Evolutionary conservation across 1,140 invertebrate genomes (phyloP).

Genomic region (Gryon sp.): DNA sequence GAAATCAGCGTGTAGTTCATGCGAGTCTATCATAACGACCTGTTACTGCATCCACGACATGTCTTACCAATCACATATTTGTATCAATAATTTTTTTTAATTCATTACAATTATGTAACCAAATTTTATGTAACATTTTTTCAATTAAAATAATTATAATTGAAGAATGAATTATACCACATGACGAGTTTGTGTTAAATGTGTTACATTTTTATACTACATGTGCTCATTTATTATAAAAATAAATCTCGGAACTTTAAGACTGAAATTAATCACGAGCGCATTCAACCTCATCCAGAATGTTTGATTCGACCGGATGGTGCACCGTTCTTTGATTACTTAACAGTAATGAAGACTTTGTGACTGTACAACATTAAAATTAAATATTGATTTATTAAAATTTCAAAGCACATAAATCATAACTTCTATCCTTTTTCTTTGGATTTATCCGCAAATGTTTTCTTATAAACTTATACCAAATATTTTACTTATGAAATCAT

Average conservation of each 20-base stretch:
- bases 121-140: no score
- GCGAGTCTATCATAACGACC: slow-evolving; percentile 43
- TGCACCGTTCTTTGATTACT: slow-evolving; percentile 53
- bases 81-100: no score
- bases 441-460: no score
- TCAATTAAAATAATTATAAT: no score
- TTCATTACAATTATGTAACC: no score
- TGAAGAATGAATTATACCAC: no score
- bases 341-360: slow-evolving; percentile 26
- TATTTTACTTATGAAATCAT: slow-evolving; percentile 15
- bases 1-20: slow-evolving; percentile 53
- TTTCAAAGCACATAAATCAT: background rate
- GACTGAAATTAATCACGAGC: slow-evolving; percentile 21
- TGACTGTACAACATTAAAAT: background rate
- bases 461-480: background rate
- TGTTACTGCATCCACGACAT: slow-evolving; percentile 9
- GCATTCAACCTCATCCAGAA: slow-evolving; percentile 53
- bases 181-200: no score
- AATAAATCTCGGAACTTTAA: background rate
- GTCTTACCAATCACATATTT: background rate
- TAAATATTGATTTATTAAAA: background rate
- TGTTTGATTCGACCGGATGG: slow-evolving; percentile 57
- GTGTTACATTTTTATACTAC: no score
- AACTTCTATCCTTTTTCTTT: no score
- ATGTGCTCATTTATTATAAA: background rate